Percentiles rank a stretch among this genome's conserved stretches.
Evolutionary conservation across 1,140 invertebrate species (phyloP).

Genomic region (Bombus vancouverensis): DNA sequence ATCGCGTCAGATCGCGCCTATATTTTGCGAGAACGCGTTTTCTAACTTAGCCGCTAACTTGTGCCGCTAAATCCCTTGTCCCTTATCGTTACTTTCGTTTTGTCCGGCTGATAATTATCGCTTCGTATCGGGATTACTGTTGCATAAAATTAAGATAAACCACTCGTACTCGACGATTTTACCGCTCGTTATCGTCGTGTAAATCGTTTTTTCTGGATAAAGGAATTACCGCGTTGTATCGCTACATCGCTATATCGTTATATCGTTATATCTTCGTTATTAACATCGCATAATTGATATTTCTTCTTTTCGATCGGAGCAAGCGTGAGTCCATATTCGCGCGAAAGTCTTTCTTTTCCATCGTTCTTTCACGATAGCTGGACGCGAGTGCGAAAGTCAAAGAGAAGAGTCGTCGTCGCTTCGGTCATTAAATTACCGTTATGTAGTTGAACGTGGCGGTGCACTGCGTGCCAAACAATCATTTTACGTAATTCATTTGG

Average conservation of each 20-base stretch:
- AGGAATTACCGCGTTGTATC: slow-evolving; percentile 3
- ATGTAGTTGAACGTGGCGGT: slow-evolving; percentile 31
- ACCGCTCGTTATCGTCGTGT: slow-evolving; percentile 29
- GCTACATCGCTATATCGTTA: too few species aligned
- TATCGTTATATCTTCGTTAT: slow-evolving; percentile 18
- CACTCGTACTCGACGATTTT: slow-evolving; percentile 32
- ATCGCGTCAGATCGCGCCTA: too few species aligned
- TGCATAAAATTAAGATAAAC: slow-evolving; percentile 51
- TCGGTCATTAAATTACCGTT: slow-evolving; percentile 45
- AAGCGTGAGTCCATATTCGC: background rate
- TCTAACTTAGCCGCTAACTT: background rate
- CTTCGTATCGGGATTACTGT: slow-evolving; percentile 33
- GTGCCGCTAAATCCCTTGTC: background rate
- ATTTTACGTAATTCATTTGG: slow-evolving; percentile 42
- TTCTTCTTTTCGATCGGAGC: slow-evolving; percentile 22
- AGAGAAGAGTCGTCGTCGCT: background rate
- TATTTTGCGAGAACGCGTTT: background rate
- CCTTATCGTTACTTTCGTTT: slow-evolving; percentile 20
- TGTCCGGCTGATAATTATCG: slow-evolving; percentile 27
- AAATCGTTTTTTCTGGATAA: slow-evolving; percentile 16
- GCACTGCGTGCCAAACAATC: slow-evolving; percentile 49
- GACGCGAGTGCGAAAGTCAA: background rate
- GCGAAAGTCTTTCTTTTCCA: background rate
- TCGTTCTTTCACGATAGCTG: background rate
- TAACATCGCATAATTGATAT: slow-evolving; percentile 39